phyloP scores from a whole-genome alignment of 2,888 invertebrate genomes.

The Himalopsyche tibetana region DNA sequence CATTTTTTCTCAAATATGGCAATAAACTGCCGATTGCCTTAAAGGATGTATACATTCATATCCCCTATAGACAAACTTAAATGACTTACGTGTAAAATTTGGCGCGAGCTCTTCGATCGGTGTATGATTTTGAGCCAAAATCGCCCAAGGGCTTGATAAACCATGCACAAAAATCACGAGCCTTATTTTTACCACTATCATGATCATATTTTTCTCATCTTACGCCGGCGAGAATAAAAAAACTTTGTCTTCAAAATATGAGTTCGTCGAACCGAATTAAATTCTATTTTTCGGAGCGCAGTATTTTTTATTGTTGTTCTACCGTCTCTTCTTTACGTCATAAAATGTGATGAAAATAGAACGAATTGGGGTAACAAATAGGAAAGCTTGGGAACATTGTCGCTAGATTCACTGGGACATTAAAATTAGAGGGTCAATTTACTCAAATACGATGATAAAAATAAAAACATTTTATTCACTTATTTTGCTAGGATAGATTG shows the following conservation, averaged over 20 bases:
- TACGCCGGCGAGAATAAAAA: slow-evolving; percentile 8
- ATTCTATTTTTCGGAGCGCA: slow-evolving; percentile 48
- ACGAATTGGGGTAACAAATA: neutral
- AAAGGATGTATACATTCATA: slow-evolving; percentile 5
- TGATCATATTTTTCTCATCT: slow-evolving; percentile 47
- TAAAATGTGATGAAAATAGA: slow-evolving; percentile 54
- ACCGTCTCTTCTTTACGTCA: slow-evolving; percentile 43
- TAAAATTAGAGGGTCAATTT: neutral
- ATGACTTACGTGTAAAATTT: slow-evolving; percentile 59
- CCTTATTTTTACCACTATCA: slow-evolving; percentile 40
- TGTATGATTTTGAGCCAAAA: slow-evolving; percentile 53
- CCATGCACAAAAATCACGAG: slow-evolving; percentile 54
- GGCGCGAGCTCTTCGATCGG: slow-evolving; percentile 49
- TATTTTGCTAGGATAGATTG: too few species aligned
- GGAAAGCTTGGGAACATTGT: neutral
- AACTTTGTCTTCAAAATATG: slow-evolving; percentile 44
- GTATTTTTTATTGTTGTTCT: slow-evolving; percentile 51
- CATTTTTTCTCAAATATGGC: slow-evolving; percentile 34
- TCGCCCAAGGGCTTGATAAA: slow-evolving; percentile 58
- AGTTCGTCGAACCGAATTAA: slow-evolving; percentile 51
- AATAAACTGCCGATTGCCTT: slow-evolving; percentile 52
- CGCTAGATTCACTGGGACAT: neutral
- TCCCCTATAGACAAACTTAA: slow-evolving; percentile 33
- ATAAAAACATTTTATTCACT: too few species aligned
- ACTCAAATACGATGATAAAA: neutral